phyloP scores from a whole-genome alignment of 1,140 invertebrate genomes.

The Rhyacophila brunnea region DNA sequence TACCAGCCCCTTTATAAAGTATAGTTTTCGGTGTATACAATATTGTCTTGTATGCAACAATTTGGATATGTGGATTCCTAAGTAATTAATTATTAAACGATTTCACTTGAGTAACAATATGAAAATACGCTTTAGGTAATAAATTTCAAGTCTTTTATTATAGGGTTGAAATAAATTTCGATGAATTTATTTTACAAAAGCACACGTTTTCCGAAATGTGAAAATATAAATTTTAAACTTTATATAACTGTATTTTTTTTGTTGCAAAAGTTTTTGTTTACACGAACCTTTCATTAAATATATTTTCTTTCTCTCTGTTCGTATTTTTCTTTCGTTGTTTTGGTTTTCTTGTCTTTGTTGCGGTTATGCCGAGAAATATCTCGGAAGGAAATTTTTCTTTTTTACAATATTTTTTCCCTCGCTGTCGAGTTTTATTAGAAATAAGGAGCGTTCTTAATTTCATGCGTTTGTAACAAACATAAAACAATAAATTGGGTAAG shows the following conservation, averaged over 20 bases:
- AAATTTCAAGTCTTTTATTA: too few relatives aligned
- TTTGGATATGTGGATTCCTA: too few relatives aligned
- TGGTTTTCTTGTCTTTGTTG: constrained; percentile 17
- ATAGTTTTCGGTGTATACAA: too few relatives aligned
- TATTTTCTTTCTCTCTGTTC: constrained; percentile 21
- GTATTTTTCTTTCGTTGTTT: constrained; percentile 10
- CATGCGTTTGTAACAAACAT: neutral
- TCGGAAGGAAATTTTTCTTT: constrained; percentile 7
- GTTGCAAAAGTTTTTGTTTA: constrained; percentile 23
- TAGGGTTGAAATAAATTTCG: too few relatives aligned
- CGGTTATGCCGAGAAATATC: constrained; percentile 10
- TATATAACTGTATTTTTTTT: neutral
- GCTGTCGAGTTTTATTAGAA: constrained; percentile 9
- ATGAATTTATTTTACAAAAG: too few relatives aligned
- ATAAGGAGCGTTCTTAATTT: constrained; percentile 5
- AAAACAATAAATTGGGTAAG: too few relatives aligned
- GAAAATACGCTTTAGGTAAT: too few relatives aligned
- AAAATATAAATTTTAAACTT: neutral
- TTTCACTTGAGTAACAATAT: too few relatives aligned
- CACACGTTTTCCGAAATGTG: neutral
- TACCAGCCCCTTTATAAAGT: too few relatives aligned
- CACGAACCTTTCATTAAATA: constrained; percentile 26
- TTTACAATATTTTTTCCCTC: constrained; percentile 13
- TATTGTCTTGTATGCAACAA: too few relatives aligned
- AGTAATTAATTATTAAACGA: too few relatives aligned